These are phyloP conservation scores for Aplidium turbinatum DNA, from an alignment of 23 tunicate species.

Conservation along the genomic window DNA sequence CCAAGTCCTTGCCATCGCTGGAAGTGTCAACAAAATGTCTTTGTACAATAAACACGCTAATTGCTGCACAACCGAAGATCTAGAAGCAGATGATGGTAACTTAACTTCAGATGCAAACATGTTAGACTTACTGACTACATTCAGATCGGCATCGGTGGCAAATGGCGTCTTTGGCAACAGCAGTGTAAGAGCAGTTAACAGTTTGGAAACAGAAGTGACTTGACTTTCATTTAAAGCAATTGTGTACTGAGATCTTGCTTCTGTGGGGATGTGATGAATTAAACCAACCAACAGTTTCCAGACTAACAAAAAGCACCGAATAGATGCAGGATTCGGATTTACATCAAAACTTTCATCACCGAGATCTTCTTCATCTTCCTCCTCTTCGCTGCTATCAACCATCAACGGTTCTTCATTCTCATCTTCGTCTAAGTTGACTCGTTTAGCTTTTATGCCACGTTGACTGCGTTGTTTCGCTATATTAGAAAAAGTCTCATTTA, in stretches of 20 bases:
- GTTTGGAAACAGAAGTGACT: constrained; percentile 3
- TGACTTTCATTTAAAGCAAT: constrained; percentile 22
- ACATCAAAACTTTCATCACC: too few species aligned
- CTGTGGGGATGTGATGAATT: constrained; percentile 19
- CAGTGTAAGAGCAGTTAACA: constrained; percentile 46
- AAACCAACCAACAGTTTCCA: constrained; percentile 44
- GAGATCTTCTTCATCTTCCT: not conserved
- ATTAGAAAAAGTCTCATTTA: not conserved
- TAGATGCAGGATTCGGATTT: not conserved
- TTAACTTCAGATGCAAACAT: constrained; percentile 39
- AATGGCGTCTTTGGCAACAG: constrained; percentile 36
- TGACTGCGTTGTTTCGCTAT: not conserved
- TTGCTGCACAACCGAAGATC: constrained; percentile 35
- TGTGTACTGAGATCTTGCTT: constrained; percentile 39
- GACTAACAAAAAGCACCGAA: constrained; percentile 28
- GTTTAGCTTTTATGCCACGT: too few species aligned
- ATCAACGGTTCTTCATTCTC: not conserved
- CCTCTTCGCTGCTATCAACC: constrained; percentile 31
- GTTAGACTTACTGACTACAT: too few species aligned
- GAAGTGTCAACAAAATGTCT: constrained; percentile 48
- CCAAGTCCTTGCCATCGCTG: constrained; percentile 62
- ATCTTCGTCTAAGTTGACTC: too few species aligned
- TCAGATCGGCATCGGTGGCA: not conserved
- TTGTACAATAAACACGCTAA: constrained; percentile 63
- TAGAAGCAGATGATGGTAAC: not conserved